Evolutionary conservation across 2,888 invertebrate genomes (phyloP), one percentile per base, ranked within the genome.

Genomic region (Mellilla xanthometata): DNA sequence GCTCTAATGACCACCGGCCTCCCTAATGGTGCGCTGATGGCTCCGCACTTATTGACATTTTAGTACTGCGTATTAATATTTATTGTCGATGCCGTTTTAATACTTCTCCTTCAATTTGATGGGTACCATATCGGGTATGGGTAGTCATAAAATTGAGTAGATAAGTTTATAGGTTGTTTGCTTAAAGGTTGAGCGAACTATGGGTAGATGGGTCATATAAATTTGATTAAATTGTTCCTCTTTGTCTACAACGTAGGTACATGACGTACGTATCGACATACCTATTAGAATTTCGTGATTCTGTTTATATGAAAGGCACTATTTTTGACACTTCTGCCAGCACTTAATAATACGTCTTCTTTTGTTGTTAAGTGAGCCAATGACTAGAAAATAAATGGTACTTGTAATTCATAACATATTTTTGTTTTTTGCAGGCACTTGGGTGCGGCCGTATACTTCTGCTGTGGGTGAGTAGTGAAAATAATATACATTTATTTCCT

Each of bases 1-100:
- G 67, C 72, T 61, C 76, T 87, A 86, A 87, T 83, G 83, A 83
- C 79, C 76, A 22, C 15, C 33, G 36, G 39, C 46, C 56, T 49
- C 62, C 68, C 65, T 64, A 79, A 81, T 80, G 77, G 67, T 57
- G 54, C 62, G 41, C 62, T 66, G 76, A 67, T 68, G 73, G 68
- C 61, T 54, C 60, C 56, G 48, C 65, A 65, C 66, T 79, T 79
- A 79, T 75, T 74, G 79, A 74, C 72, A 65, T 72, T 81, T 76
- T 65, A 72, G 62, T 67, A 54, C 56, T 52, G 60, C 64, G 66
- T 68, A 69, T 76, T 73, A 65, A 77, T 76, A 76, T 79, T 79
- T 76, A 76, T 68, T 65, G 60, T 59, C 47, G 57, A 58, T 52
- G 58, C 55, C 62, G 58, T 68, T 53, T 62, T 60, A 57, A 52